Evolutionary conservation across 1,140 invertebrate genomes (phyloP), one percentile per base, ranked within the genome.

Genomic region (Drosophila triauraria): DNA sequence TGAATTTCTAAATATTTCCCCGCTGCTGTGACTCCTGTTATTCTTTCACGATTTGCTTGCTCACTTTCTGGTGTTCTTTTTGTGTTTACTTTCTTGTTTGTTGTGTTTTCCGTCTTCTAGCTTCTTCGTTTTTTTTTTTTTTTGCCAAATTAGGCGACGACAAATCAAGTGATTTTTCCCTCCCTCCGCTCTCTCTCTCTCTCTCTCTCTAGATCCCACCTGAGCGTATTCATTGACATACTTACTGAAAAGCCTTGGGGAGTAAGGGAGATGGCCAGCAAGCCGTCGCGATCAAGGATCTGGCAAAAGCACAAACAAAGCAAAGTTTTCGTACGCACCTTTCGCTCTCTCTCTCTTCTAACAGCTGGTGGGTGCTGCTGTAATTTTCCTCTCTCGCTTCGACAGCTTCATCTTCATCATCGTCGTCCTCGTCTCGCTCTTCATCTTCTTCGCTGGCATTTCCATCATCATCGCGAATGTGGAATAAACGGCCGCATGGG

Each of bases 401-500:
- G 32, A 43, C 57, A 61, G 38, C 62, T 65, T 27, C 67, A 54
- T 53, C 61, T 43, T 63, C 38, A 35, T 40, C 57, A 30, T 30
- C 38, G 7, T 59, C 38, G 17, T 50, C 54, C 12, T 20, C 50
- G 58, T 61, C 57, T 47, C 63, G 40, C 62, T 30, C 12, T 30
- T 42, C 48, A 27, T 62, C 47, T 32, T 32, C 58, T 4, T 40
- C 30, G 23, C 20, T 56, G 53, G 53, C 63, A 38, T 67, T 61
- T 60, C 44, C 56, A 61, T 72, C 54, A 60, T 75, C 67, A 50
- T 71, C 47, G 46, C 43, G 50, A 82, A 85, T 72, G 65, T 79
- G 74, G 59, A 72, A 71, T 71, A 88, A 88, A 81, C 78, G 70
- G 81, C 60, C 86, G 78, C 85, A 75, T 90, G 85, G 85, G 85